Conservation (phyloP, 2,888 invertebrate species). For the Drosophila testacea region DNA sequence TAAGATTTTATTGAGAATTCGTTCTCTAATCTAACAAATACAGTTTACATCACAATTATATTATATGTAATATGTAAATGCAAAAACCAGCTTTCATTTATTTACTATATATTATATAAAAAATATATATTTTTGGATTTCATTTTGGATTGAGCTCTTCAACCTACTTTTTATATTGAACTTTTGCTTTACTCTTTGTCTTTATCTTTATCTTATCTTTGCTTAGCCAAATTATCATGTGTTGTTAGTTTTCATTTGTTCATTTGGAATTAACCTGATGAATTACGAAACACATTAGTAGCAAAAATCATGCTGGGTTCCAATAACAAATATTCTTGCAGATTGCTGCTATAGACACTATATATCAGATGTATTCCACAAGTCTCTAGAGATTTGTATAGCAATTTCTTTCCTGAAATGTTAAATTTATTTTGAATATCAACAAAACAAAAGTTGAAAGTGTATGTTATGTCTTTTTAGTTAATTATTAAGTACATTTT, state of each 20-base stretch:
- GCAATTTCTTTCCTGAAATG: no score
- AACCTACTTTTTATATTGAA: not conserved
- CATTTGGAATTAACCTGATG: not conserved
- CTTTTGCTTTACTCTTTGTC: not conserved
- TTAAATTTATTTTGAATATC: no score
- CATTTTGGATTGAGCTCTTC: not conserved
- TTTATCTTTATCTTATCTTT: slow-evolving; percentile 9
- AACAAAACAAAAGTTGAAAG: no score
- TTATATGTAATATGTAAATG: not conserved
- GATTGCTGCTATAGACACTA: no score
- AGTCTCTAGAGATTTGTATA: no score
- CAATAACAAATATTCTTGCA: no score
- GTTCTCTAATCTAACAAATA: slow-evolving; percentile 24
- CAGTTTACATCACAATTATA: slow-evolving; percentile 4
- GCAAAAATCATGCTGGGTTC: not conserved
- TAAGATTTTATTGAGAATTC: slow-evolving; percentile 28
- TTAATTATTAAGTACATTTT: no score
- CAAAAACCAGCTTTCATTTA: no score
- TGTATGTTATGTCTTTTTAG: no score
- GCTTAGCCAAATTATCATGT: not conserved
- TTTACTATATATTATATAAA: no score
- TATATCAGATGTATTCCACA: no score
- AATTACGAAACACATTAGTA: not conserved
- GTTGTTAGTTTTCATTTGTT: not conserved
- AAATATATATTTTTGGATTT: no score